A percentile compares a stretch with the other conserved stretches of the same genome.
These are phyloP conservation scores for Mesodorylaimus sp. DNA, from an alignment of 2,888 invertebrate genomes.

Conservation along the genomic window DNA sequence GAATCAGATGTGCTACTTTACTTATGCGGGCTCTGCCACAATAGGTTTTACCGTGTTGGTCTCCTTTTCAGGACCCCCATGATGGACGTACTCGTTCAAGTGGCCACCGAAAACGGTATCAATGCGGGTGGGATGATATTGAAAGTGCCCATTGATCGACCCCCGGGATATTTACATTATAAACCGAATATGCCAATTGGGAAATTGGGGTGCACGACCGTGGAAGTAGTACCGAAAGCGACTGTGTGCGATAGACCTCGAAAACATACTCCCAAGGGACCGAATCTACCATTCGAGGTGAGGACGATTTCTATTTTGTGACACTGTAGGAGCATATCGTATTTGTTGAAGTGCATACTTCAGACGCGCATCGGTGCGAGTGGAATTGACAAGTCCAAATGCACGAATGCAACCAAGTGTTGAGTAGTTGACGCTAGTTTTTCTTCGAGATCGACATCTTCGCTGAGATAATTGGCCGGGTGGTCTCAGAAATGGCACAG, in stretches of 20 bases:
- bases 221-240: neutral
- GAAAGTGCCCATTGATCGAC: neutral
- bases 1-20: too few relatives aligned
- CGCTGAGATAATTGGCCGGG: too few relatives aligned
- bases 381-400: too few relatives aligned
- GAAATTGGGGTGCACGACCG: neutral
- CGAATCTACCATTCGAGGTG: neutral
- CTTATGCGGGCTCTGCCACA: too few relatives aligned
- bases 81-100: neutral
- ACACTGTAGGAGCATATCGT: too few relatives aligned
- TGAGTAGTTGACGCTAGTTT: too few relatives aligned
- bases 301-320: neutral
- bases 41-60: too few relatives aligned
- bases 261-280: neutral
- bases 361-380: too few relatives aligned
- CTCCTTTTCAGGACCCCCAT: neutral
- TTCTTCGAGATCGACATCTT: too few relatives aligned
- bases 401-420: too few relatives aligned
- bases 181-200: constrained; percentile 2
- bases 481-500: too few relatives aligned
- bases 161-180: neutral
- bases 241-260: neutral
- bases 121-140: neutral
- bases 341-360: too few relatives aligned
- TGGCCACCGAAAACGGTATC: neutral